Base-by-base conservation (phyloP, 2,113 vertebrate species). In the pig (Sus scrofa) region DNA sequence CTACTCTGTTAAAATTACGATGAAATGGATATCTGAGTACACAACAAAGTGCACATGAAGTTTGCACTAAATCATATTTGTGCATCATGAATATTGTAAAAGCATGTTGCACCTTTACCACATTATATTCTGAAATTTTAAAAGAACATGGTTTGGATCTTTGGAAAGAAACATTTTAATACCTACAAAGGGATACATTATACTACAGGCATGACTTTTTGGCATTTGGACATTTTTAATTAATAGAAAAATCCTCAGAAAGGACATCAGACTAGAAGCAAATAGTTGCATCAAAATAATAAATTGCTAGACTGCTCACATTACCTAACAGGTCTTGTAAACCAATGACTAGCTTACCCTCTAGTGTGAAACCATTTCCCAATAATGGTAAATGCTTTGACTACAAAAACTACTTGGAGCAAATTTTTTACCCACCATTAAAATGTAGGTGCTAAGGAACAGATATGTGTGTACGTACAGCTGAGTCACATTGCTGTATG, bases 151-250 rank as follows among this genome's bases (percentile, higher is more conserved):
- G 15, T 8, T 70, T 60, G 24, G 24, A 15, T 63, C 34, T 78
- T 62, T 84, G 34, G 58, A 67, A 94, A 78, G 30, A 34, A 73
- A 63, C 24, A 83, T 67, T 91, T 91, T 39, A 71, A 94, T 82
- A 50, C 30, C 58, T 12, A 84, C 39, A 54, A 62, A 68, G 58
- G 13, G 20, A 94, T 16, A 60, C 7, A 22, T 74, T 62, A 18
- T 34, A 65, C 19, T 39, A 10, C 15, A 62, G 11, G 67, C 65
- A 84, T 6, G 24, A 37, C 16, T 82, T 84, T 32, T 56, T 11
- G 20, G 58, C 34, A 65, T 65, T 34, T 63, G 10, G 14, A 63
- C 14, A 65, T 82, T 82, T 77, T 86, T 70, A 75, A 83, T 68
- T 52, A 3, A 52, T 30, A 26, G 82, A 88, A 39, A 71, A 18